Conservation (phyloP, 2,797 vertebrate species). For the Lates japonicus region DNA sequence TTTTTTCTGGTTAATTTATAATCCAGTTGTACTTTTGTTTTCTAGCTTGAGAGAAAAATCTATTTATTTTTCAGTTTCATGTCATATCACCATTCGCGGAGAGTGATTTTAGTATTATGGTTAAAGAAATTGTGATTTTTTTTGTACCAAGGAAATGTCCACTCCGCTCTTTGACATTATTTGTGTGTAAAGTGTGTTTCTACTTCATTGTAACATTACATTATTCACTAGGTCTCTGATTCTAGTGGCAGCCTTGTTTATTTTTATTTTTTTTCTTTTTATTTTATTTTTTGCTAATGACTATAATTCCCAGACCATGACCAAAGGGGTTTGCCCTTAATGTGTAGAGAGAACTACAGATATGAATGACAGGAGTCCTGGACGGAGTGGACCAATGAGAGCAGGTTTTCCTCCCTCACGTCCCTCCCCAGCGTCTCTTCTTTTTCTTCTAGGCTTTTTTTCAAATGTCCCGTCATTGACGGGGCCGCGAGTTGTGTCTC, state of each 20-base stretch:
- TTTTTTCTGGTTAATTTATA: constrained; percentile 88
- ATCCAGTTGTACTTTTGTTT: constrained; percentile 84
- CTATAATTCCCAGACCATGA: constrained; percentile 81
- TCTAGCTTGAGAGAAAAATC: constrained; percentile 81
- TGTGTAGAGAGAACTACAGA: constrained; percentile 73
- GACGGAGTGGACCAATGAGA: constrained; percentile 60
- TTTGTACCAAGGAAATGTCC: constrained; percentile 71
- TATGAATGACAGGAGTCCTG: constrained; percentile 69
- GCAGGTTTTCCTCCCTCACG: constrained; percentile 57
- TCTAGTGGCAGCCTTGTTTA: constrained; percentile 77
- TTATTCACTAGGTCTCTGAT: constrained; percentile 74
- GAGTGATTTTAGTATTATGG: constrained; percentile 82
- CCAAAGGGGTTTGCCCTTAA: constrained; percentile 84
- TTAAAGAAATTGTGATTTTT: constrained; percentile 59
- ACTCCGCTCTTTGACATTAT: constrained; percentile 67
- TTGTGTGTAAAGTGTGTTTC: constrained; percentile 72
- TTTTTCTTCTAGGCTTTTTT: constrained; percentile 75
- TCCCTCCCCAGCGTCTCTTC: constrained; percentile 60
- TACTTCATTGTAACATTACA: constrained; percentile 71
- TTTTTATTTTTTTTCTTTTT: constrained; percentile 34
- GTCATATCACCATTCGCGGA: constrained; percentile 75
- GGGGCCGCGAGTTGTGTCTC: constrained; percentile 61
- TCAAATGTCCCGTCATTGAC: constrained; percentile 68
- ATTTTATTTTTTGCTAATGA: constrained; percentile 69
- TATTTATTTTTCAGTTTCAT: constrained; percentile 86